These are phyloP conservation scores for Aleiodes sp. DNA, from an alignment of 1,140 invertebrate genomes.

Conservation along the genomic window DNA sequence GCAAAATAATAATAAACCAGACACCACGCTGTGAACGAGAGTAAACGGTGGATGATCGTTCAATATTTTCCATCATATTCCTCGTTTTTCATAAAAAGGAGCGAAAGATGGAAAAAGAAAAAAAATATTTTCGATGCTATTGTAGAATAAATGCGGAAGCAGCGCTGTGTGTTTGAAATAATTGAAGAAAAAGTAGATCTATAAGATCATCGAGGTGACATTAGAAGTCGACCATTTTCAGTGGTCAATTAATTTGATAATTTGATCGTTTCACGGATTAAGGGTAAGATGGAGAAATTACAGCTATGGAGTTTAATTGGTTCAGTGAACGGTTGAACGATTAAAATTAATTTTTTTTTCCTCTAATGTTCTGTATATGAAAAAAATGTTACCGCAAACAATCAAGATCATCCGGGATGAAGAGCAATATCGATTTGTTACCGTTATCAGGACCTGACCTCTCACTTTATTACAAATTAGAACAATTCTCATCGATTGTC, in stretches of 20 bases:
- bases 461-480: constrained; percentile 17
- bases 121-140: neutral
- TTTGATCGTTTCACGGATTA: constrained; percentile 9
- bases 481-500: neutral
- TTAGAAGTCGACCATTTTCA: neutral
- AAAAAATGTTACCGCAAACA: neutral
- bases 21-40: constrained; percentile 6
- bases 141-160: neutral
- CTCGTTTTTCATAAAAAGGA: too few species aligned
- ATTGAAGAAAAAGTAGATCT: neutral
- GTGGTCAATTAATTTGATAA: constrained; percentile 20
- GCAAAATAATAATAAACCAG: constrained; percentile 50
- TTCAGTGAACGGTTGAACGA: neutral
- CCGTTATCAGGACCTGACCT: constrained; percentile 2
- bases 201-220: constrained; percentile 13
- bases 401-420: neutral
- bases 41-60: neutral
- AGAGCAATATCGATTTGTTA: constrained; percentile 13
- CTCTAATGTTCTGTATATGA: neutral
- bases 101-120: too few species aligned
- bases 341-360: constrained; percentile 8
- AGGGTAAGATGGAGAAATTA: constrained; percentile 22
- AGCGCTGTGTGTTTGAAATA: neutral
- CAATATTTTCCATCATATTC: neutral
- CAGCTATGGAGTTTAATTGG: constrained; percentile 7